Conservation (phyloP, 2,888 invertebrate species). For the Drosophila pegasa region DNA sequence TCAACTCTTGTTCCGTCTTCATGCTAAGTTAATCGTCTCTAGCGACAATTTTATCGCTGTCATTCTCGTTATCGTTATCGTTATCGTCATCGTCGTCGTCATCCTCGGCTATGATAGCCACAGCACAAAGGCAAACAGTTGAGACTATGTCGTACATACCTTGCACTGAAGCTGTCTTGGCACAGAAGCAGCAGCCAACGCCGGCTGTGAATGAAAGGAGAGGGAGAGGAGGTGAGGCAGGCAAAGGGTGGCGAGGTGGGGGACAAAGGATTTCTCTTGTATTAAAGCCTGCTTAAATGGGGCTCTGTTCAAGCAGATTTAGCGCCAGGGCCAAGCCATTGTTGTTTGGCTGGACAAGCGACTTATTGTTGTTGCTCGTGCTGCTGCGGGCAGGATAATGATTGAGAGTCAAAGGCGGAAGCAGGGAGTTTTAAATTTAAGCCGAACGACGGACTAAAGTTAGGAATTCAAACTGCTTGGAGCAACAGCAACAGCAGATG, state of each 20-base stretch:
- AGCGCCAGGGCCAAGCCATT: conserved; percentile 13
- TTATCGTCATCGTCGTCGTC: not conserved
- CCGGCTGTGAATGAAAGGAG: not conserved
- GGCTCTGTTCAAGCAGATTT: conserved; percentile 1
- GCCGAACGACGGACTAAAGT: not conserved
- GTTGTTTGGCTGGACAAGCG: conserved; percentile 18
- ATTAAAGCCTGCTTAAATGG: conserved; percentile 12
- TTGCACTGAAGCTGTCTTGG: conserved; percentile 26
- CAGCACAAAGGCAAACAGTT: conserved; percentile 47
- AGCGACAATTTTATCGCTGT: conserved; percentile 10
- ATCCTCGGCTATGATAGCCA: conserved; percentile 19
- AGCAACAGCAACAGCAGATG: not conserved
- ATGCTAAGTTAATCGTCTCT: not conserved
- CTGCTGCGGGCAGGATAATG: conserved; percentile 17
- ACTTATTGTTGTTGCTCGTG: conserved; percentile 15
- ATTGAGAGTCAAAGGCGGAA: not conserved
- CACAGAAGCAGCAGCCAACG: not conserved
- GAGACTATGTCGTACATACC: conserved; percentile 47
- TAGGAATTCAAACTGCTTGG: not conserved
- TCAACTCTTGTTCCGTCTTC: not conserved
- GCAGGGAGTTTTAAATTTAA: conserved; percentile 1
- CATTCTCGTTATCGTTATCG: conserved; percentile 3
- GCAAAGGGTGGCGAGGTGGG: not conserved
- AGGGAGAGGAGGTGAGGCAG: not conserved
- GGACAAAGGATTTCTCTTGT: conserved; percentile 8